Conservation (phyloP, 2,797 vertebrate genomes). For the Sandelia bainsii region DNA sequence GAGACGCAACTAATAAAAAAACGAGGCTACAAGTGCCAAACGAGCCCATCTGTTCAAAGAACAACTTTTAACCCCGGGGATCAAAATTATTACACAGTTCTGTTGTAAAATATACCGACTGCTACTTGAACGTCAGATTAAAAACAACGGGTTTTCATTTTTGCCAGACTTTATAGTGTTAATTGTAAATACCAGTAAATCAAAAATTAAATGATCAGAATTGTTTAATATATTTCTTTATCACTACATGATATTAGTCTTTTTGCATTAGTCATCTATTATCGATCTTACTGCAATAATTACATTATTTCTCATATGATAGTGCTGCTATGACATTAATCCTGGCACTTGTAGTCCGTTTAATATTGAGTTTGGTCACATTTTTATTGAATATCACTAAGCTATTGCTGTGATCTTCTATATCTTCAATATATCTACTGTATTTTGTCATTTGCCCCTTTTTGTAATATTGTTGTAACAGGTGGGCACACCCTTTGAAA, state of each 20-base stretch:
- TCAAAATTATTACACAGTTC: constrained; percentile 50
- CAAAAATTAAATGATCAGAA: background rate
- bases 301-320: background rate
- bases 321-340: constrained; percentile 4
- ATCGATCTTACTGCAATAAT: background rate
- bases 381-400: background rate
- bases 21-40: constrained; percentile 54
- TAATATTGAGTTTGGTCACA: too few relatives aligned
- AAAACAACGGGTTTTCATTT: too few relatives aligned
- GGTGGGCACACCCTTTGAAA: background rate
- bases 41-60: constrained; percentile 60
- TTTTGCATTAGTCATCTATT: background rate
- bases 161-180: too few relatives aligned
- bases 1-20: constrained; percentile 72
- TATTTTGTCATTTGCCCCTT: background rate
- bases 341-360: background rate
- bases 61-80: constrained; percentile 48
- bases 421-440: too few relatives aligned
- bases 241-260: constrained; percentile 3
- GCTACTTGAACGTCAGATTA: constrained; percentile 30
- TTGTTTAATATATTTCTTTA: background rate
- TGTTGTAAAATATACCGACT: constrained; percentile 53
- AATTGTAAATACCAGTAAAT: too few relatives aligned
- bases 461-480: background rate
- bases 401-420: too few relatives aligned